A percentile compares a stretch with the other conserved stretches of the same genome.
Conservation (phyloP, 2,113 vertebrate species). For the Cavia aperea region DNA sequence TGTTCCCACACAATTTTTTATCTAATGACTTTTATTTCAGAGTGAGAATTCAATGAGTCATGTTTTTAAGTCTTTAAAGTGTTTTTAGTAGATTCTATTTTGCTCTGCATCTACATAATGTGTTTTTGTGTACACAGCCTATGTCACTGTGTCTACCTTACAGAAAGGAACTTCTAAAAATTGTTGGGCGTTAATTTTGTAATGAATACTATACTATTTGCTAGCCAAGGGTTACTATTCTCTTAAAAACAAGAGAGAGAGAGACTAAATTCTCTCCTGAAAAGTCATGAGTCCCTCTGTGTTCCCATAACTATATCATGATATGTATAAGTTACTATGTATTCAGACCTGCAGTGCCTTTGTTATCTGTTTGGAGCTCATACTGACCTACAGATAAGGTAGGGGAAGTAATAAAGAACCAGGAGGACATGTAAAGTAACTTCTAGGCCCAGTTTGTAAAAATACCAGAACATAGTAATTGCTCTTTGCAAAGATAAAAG, state of each 20-base stretch:
- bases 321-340: background rate
- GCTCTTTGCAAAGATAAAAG: constrained; percentile 65
- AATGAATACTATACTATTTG: background rate
- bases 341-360: constrained; percentile 18
- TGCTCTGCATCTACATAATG: background rate
- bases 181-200: background rate
- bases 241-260: background rate
- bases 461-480: background rate
- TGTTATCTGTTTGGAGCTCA: background rate
- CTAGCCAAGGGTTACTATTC: background rate
- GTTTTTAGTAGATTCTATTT: background rate
- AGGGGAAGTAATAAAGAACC: background rate
- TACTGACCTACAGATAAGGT: background rate
- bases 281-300: accelerated
- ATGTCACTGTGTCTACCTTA: background rate
- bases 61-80: background rate
- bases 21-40: background rate
- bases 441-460: constrained; percentile 49
- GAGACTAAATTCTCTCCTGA: background rate
- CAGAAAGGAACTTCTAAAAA: background rate
- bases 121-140: background rate
- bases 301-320: background rate
- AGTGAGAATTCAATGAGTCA: background rate
- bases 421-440: background rate
- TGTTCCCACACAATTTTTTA: background rate